Evolutionary conservation across 1,140 invertebrate species (phyloP), one percentile per base, ranked within the genome.

Genomic region (Lethrus apterus): DNA sequence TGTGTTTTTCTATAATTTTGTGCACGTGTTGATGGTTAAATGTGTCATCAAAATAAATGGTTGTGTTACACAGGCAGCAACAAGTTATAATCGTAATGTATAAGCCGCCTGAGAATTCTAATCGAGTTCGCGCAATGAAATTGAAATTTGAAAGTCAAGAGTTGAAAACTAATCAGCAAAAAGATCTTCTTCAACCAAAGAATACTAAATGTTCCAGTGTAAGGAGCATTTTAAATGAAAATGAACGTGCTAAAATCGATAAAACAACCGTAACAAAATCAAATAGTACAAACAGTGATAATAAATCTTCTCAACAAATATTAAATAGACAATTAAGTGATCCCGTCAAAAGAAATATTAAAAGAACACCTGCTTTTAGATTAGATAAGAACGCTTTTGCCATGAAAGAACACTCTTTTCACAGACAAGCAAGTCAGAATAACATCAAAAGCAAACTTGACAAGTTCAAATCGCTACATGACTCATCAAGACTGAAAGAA

Each of bases 321-420:
- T 50, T 78, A 24, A 60, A 71, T 1, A 59, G 76, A 10, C 76
- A 79, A 50, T 60, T 63, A 0, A 78, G 75, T 54, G 77, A 79
- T 60, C 77, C 76, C 2, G 70, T 70, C 36, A 75, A 74, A 50
- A 48, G 59, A 14, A 70, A 68, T 52, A 68, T 79, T n/a, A 76
- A 78, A 45, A 62, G 77, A 45, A 76, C 73, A 18, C 77, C 77
- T 26, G 77, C 78, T 0, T 79, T 80, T 57, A 63, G 78, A 3
- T 71, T 76, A 49, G 76, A 78, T 44, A 65, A 70, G 35, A 73
- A 56, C 23, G 58, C 44, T 18, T 15, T 40, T 32, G 29, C 17
- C 57, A 71, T 54, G 68, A 71, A 58, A 59, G 67, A n/a, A 24
- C 42, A 38, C 44, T 43, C 13, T 14, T 50, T 54, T 40, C 48